Base-by-base conservation (phyloP, 2,113 vertebrate genomes). In the Bubalus kerabau region DNA sequence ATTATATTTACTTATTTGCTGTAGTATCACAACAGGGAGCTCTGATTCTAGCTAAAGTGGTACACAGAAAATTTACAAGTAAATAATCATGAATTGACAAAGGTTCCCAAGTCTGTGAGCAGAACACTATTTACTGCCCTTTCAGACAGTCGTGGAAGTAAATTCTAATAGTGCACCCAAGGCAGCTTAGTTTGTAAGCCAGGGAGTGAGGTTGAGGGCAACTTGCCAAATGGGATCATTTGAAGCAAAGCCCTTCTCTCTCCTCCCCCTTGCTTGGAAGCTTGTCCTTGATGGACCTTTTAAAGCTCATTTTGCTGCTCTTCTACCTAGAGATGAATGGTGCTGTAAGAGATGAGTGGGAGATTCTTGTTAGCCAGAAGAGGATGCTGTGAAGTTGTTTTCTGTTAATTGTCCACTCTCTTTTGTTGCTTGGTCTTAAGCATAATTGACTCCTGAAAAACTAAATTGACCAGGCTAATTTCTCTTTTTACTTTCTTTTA, bases 351-450 rank as follows among this genome's bases (percentile, higher is more conserved):
- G n/a, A 36, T 71, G n/a, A 71, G n/a, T 71, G 17, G 52, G 83
- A 84, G 78, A n/a, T 54, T 48, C 28, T 86, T 93, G 40, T 91
- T 57, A 50, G 92, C 57, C 36, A 90, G 96, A 95, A 78, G 67
- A 62, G 92, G 59, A 57, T 21, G 48, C 74, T 43, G 88, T 81
- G 81, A 64, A 43, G 13, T 87, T 81, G 14, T 91, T 95, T 96
- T 96, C 40, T 96, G 67, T 91, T 93, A 71, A 89, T 93, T 86
- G 40, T 54, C n/a, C 32, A 64, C 78, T 94, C 57, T 92, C 13
- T 86, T 91, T 83, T 84, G 6, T 87, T 87, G 36, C 48, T 80
- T 48, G 13, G 9, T 83, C 19, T 94, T 85, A 89, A 52, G 12
- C 36, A 87, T 89, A 90, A 16, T 48, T 90, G 43, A 95, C 78